A percentile compares a stretch with the other conserved stretches of the same genome.
These are phyloP conservation scores for Saxidomus purpurata DNA, from an alignment of 1,140 invertebrate genomes.

Conservation along the genomic window DNA sequence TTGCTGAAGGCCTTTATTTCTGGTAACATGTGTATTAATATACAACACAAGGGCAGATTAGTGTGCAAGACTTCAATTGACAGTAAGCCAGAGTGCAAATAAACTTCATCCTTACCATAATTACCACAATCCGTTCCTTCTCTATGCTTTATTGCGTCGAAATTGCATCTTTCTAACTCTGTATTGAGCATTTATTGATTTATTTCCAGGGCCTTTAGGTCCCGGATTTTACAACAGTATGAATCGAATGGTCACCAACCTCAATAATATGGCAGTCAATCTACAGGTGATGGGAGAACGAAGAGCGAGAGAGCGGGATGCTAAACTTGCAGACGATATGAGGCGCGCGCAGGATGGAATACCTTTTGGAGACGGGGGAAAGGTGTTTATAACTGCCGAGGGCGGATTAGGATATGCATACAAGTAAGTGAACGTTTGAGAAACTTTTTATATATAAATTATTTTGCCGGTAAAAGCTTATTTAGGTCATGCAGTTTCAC, in stretches of 20 bases:
- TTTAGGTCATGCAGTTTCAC: too few species aligned
- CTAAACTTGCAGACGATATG: neutral
- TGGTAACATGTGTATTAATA: too few species aligned
- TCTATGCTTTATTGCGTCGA: too few species aligned
- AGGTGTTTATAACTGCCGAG: neutral
- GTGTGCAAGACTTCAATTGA: too few species aligned
- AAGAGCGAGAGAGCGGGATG: neutral
- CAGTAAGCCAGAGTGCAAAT: too few species aligned
- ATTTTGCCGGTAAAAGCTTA: neutral
- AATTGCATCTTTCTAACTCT: too few species aligned
- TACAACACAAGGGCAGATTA: too few species aligned
- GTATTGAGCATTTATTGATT: too few species aligned
- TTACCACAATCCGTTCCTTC: too few species aligned
- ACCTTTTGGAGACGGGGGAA: neutral
- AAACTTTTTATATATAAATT: neutral
- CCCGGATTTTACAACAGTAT: neutral
- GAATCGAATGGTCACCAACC: neutral
- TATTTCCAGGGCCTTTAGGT: conserved; percentile 16
- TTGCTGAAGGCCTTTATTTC: too few species aligned
- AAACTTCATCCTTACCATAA: too few species aligned
- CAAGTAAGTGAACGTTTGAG: conserved; percentile 4
- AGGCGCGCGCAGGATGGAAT: neutral
- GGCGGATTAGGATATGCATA: conserved; percentile 43
- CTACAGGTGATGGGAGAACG: neutral
- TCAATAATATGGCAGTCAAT: neutral